Base-by-base conservation (phyloP, 2,888 invertebrate genomes). In the Clusia tigrina region DNA sequence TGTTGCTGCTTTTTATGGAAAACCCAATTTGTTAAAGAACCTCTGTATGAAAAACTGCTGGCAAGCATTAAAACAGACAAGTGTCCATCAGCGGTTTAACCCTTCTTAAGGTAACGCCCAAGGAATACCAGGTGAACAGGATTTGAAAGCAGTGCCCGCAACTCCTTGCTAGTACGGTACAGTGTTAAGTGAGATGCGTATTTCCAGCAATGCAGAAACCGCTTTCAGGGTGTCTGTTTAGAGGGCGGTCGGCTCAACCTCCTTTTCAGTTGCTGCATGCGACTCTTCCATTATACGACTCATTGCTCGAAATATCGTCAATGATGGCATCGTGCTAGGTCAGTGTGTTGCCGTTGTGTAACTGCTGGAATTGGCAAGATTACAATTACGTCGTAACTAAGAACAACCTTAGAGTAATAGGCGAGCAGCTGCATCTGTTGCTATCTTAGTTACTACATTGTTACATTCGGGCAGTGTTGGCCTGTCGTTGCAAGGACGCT, bases 71-170 rank as follows among this genome's bases (percentile, higher is more conserved):
- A 73, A 77, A 72, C 65, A 71, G 81, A 81, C 83, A 82, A 80
- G 79, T 81, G 80, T 83, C 82, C 79, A 81, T 82, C 81, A 81
- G 72, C 72, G 73, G 73, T 78, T 81, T 83, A 82, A 82, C 82
- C 83, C 83, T 83, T 83, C 83, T 83, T 81, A 83, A 83, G 83
- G 83, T 83, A 82, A 83, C 82, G 83, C 83, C 83, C 83, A 83
- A 82, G 81, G 80, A 77, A 66, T 67, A 81, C 71, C 73, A 83
- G 82, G 83, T 74, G 66, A 72, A 58, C 81, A 83, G 77, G 42
- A 72, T 0, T n/a, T n/a, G n/a, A 5, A n/a, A 58, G 63, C 51
- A 32, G 26, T n/a, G 9, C 56, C 1, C 17, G 37, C 24, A 48
- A 55, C 10, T 25, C 26, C 38, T 71, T 67, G 57, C 74, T 75